Evolutionary conservation across 1,140 invertebrate species (phyloP), one percentile per base, ranked within the genome.

Genomic region (Reticulitermes speratus): DNA sequence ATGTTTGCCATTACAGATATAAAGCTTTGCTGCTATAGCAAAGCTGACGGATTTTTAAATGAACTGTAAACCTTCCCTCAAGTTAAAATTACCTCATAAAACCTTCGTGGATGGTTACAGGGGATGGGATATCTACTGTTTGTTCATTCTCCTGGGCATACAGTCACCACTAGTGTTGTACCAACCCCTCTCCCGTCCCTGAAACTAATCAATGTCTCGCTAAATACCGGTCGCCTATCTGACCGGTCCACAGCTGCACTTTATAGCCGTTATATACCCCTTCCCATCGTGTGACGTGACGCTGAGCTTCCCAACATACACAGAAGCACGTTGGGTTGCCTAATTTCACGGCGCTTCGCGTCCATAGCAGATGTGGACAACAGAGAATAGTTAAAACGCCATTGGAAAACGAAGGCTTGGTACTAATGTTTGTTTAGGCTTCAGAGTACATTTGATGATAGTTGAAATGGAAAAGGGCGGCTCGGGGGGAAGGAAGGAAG

Each of bases 21-120:
- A 75, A 75, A 75, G 65, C 65, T 75, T 30, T 75, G 7, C 25
- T 75, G 14, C n/a, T 75, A 30, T 14, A 75, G 12, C 65, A 30
- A 75, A 30, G 65, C 65, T 75, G 65, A 75, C 65, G 65, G 65
- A 75, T 75, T 75, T 75, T 75, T 75, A 75, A 75, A 75, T 75
- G 65, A 75, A 75, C 65, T 75, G 65, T 75, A 75, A 75, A 75
- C 65, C 65, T 75, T 75, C 14, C 65, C 65, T 30, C 5, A 75
- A 75, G 65, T 75, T 75, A 75, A 30, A 75, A 75, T 75, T 75
- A 75, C 65, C 65, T 75, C 65, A 75, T 75, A 75, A 75, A 75
- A 75, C 65, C 65, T 75, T 75, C 8, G 65, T 30, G 65, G 65
- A 75, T 75, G 59, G 59, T 65, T 65, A 16, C 21, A 65, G 59